These are phyloP conservation scores for Drosophila ochracea DNA, from an alignment of 2,888 invertebrate species.

Conservation along the genomic window DNA sequence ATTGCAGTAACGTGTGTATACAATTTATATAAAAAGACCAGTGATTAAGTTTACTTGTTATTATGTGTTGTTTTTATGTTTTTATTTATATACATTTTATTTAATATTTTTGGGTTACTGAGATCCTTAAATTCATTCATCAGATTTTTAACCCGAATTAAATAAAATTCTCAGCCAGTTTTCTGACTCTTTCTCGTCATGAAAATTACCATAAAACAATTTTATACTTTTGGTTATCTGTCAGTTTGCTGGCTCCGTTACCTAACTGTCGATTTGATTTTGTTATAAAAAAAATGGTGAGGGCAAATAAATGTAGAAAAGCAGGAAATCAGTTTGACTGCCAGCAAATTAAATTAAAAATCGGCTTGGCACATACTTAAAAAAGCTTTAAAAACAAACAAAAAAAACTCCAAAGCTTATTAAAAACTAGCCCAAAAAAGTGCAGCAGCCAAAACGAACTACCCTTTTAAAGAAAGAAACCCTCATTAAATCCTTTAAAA, in stretches of 20 bases:
- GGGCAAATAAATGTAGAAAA: not conserved
- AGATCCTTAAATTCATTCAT: not conserved
- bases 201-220: not conserved
- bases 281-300: not conserved
- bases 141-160: not conserved
- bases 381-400: conserved; percentile 13
- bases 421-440: conserved; percentile 46
- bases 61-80: not conserved
- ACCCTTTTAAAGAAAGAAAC: conserved; percentile 40
- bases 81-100: not conserved
- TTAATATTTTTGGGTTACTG: not conserved
- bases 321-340: conserved; percentile 35
- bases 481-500: conserved; percentile 54
- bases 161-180: not conserved
- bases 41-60: not conserved
- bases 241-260: not conserved
- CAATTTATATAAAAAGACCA: not conserved
- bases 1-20: not conserved
- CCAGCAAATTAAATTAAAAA: conserved; percentile 65
- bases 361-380: conserved; percentile 60
- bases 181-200: not conserved
- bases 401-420: conserved; percentile 34
- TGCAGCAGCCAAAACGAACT: conserved; percentile 32
- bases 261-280: not conserved
- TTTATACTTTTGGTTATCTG: conserved; percentile 1